These are phyloP conservation scores for Cheilosia scutellata DNA, from an alignment of 2,888 invertebrate species.

Conservation along the genomic window DNA sequence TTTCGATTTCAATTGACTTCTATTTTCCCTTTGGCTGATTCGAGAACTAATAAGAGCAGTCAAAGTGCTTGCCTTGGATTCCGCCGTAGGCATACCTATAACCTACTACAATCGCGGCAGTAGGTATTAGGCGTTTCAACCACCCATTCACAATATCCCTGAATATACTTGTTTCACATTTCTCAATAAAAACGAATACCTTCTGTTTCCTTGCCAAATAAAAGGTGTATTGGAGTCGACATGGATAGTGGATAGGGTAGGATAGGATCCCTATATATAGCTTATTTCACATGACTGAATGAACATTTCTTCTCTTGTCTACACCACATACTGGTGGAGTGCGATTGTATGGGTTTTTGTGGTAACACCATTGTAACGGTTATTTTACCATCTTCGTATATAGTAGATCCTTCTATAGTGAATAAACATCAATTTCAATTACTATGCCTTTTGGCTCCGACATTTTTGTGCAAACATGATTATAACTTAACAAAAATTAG, in stretches of 20 bases:
- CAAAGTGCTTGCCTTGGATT: conserved; percentile 64
- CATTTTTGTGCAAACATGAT: too few relatives aligned
- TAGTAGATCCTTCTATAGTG: too few relatives aligned
- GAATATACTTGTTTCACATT: conserved; percentile 61
- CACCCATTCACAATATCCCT: conserved; percentile 32
- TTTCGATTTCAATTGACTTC: conserved; percentile 74
- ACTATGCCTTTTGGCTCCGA: too few relatives aligned
- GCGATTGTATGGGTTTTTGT: too few relatives aligned
- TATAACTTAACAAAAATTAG: too few relatives aligned
- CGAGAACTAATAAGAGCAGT: conserved; percentile 74
- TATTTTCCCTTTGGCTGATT: conserved; percentile 73
- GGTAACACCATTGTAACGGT: too few relatives aligned
- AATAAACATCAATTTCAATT: too few relatives aligned
- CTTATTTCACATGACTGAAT: conserved; percentile 7
- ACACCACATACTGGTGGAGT: not conserved
- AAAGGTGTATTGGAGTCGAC: not conserved
- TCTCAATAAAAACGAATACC: conserved; percentile 56
- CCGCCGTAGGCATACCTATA: conserved; percentile 50
- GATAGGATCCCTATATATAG: not conserved
- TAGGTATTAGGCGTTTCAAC: conserved; percentile 26
- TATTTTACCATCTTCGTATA: too few relatives aligned
- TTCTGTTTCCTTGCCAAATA: conserved; percentile 1
- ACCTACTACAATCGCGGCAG: conserved; percentile 22
- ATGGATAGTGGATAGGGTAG: not conserved
- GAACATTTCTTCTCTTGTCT: not conserved